Base-by-base conservation (phyloP, 1,140 invertebrate species). In the Zaprionus gabonicus region DNA sequence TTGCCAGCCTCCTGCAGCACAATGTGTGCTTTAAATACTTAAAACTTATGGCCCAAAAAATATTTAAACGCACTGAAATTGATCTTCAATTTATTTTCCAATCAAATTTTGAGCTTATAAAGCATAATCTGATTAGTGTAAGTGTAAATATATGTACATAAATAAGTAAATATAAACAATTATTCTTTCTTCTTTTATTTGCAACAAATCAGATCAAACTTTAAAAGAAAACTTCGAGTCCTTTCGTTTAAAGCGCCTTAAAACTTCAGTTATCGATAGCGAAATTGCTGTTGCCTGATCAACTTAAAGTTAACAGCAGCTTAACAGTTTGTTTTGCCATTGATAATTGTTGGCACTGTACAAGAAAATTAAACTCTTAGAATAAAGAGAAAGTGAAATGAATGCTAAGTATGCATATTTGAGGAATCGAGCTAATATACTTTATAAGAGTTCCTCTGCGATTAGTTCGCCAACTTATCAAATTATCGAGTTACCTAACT, bases 1-100 rank as follows among this genome's bases (percentile, higher is more conserved):
- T 75, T 75, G 67, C 12, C 31, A 71, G 59, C 9, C 31, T 10
- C 34, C 9, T 31, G 15, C 23, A 15, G 27, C 27, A 15, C 17
- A 51, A 12, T 51, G 3, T 51, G 10, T 13, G 17, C 20, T 25
- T 51, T 20, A 12, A 51, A 13, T 46, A 17, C 41, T 46, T 46
- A 46, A 17, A 17, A 46, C 7, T 46, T 46, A 46, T 17, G 5
- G 0, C 5, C 1, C 5, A 17, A 44, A 41, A 41, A 41, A n/a
- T 7, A 44, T 44, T 44, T n/a, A 17, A 44, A n/a, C 4, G 3
- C 38, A n/a, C 15, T n/a, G 38, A 41, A 41, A n/a, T 17, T 17
- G 1, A 41, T 20, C 0, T 6, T 6, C 3, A 17, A 1, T 13
- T 38, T 38, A 34, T 3, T 34, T 34, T 34, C 10, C 31, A 34